Evolutionary conservation across 1,140 invertebrate species (phyloP).

Genomic region (Drosophila bocki): DNA sequence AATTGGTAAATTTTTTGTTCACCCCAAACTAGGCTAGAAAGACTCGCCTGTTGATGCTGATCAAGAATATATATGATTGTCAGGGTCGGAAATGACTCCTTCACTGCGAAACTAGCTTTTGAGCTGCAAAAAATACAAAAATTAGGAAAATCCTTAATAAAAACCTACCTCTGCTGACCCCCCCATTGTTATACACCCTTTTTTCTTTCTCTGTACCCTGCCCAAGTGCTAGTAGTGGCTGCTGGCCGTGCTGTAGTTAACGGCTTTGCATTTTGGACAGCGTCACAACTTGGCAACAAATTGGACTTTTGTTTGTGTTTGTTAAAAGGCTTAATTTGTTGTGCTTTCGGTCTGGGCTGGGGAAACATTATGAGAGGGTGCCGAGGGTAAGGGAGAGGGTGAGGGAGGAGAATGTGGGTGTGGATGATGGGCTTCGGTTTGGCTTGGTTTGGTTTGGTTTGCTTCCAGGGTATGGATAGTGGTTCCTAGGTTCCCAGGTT

Average conservation of each 20-base stretch:
- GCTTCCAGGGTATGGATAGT: conserved; percentile 2
- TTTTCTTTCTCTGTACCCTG: neutral
- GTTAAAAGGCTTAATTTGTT: conserved; percentile 83
- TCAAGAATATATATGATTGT: no score
- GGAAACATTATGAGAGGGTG: conserved; percentile 67
- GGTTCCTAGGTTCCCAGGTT: neutral
- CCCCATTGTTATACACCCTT: fast-evolving
- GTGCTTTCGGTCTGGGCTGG: conserved; percentile 62
- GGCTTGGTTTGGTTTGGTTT: neutral
- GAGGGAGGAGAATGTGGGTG: neutral
- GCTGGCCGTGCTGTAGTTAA: conserved; percentile 59
- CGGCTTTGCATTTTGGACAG: conserved; percentile 74
- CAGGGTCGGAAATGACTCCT: no score
- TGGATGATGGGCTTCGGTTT: conserved; percentile 1
- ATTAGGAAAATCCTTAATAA: no score
- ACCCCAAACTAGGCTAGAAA: no score
- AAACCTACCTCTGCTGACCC: neutral
- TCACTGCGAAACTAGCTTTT: no score
- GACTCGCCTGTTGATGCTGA: no score
- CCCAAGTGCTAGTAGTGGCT: conserved; percentile 8
- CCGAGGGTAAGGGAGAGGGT: neutral
- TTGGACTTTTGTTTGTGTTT: conserved; percentile 83
- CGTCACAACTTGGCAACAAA: conserved; percentile 78
- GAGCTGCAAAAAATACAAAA: no score
- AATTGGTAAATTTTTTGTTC: no score